Conservation (phyloP, 2,888 invertebrate genomes). For the Deilephila elpenor region DNA sequence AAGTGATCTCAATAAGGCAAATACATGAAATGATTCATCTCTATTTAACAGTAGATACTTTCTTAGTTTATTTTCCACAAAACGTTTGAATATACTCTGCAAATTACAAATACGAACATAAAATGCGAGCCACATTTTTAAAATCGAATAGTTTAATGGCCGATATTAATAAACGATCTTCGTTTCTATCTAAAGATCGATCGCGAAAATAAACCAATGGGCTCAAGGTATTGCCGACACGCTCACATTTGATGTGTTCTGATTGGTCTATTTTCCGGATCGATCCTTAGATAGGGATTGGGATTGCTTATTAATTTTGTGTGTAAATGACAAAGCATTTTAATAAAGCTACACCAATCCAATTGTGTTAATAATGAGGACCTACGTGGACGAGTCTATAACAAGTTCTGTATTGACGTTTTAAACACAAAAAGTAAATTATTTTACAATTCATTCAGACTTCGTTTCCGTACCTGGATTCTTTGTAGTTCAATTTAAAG, state of each 20-base stretch:
- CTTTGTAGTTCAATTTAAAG: neutral
- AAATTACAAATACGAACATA: neutral
- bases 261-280: too few species aligned
- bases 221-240: too few species aligned
- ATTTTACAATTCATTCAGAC: slow-evolving; percentile 15
- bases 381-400: slow-evolving; percentile 14
- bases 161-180: too few species aligned
- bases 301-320: too few species aligned
- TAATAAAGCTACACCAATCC: neutral
- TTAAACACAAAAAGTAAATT: neutral
- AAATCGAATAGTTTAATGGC: neutral
- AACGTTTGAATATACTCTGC: neutral
- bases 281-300: too few species aligned
- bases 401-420: slow-evolving; percentile 13
- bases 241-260: too few species aligned
- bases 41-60: neutral
- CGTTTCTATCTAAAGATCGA: too few species aligned
- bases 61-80: neutral
- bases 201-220: too few species aligned
- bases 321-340: slow-evolving; percentile 6
- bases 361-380: slow-evolving; percentile 25
- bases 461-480: neutral
- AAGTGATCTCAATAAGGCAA: too few species aligned
- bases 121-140: slow-evolving; percentile 6
- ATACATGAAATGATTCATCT: neutral